Conservation (phyloP, 2,797 vertebrate genomes). For the Mus caroli region DNA sequence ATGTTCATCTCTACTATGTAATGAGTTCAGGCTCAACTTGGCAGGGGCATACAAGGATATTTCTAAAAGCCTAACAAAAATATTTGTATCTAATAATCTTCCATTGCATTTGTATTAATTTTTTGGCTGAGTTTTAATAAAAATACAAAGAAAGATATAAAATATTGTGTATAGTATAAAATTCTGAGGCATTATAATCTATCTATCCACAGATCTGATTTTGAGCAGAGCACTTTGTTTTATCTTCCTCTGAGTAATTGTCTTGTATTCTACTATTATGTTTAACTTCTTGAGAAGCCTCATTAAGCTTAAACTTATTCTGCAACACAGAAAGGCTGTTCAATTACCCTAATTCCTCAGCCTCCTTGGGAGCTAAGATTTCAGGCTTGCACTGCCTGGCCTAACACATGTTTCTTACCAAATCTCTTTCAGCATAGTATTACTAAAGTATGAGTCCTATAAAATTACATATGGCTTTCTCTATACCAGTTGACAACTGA, state of each 20-base stretch:
- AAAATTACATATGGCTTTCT: neutral
- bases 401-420: neutral
- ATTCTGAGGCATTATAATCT: neutral
- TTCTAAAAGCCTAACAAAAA: neutral
- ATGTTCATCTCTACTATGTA: neutral
- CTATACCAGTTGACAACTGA: neutral
- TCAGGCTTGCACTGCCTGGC: neutral
- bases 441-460: no score
- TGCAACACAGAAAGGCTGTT: accelerated
- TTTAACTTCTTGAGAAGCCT: neutral
- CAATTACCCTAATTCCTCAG: neutral
- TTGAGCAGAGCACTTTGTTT: neutral
- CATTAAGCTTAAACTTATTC: neutral
- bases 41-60: no score
- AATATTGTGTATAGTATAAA: neutral
- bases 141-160: neutral
- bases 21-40: neutral
- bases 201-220: neutral
- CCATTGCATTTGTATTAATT: neutral
- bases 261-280: neutral
- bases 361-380: neutral
- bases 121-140: neutral
- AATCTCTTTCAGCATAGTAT: neutral
- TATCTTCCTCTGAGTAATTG: neutral
- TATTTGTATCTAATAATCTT: neutral